Percentiles rank a stretch among this genome's conserved stretches.
Conservation (phyloP, 2,888 invertebrate genomes). For the Machimus atricapillus region DNA sequence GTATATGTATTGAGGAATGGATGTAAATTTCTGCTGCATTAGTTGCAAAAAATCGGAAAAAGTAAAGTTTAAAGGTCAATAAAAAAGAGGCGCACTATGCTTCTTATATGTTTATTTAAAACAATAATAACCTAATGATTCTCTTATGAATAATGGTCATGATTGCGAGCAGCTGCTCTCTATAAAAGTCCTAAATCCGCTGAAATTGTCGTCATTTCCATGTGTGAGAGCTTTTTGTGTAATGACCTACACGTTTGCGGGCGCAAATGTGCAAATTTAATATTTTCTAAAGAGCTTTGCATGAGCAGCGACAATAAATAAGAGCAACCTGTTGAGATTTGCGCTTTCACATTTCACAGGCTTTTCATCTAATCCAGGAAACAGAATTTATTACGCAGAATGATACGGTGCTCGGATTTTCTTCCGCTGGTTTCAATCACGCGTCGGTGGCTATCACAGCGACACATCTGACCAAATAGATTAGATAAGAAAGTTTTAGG, state of each 20-base stretch:
- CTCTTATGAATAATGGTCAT: background rate
- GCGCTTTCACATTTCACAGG: background rate
- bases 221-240: background rate
- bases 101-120: no score
- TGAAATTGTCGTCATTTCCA: background rate
- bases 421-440: background rate
- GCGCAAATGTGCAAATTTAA: background rate
- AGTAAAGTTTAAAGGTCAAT: no score
- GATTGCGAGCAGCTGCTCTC: background rate
- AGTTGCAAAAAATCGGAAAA: no score
- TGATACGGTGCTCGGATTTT: background rate
- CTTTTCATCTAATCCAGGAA: background rate
- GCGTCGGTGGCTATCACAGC: background rate
- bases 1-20: no score
- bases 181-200: background rate
- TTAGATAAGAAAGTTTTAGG: constrained; percentile 30
- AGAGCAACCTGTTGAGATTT: constrained; percentile 29
- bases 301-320: constrained; percentile 1
- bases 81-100: no score
- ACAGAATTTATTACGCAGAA: background rate
- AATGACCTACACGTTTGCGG: background rate
- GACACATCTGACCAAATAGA: background rate
- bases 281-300: background rate
- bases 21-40: no score
- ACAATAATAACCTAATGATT: no score